Evolutionary conservation across 2,797 vertebrate genomes (phyloP), one percentile per base, ranked within the genome.

Genomic region (Aphelocoma californica): DNA sequence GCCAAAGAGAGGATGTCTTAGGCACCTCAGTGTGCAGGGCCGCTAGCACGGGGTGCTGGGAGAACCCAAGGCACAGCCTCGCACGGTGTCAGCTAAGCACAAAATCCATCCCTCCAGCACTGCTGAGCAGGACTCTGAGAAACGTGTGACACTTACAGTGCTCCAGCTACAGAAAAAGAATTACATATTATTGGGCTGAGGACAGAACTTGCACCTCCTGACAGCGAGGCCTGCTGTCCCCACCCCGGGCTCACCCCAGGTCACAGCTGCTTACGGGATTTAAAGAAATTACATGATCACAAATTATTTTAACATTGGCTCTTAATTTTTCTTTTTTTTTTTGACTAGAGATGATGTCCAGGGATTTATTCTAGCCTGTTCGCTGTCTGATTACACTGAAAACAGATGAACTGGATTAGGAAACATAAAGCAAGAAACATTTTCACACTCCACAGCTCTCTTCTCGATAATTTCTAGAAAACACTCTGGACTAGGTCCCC

Each of bases 21-120:
- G 82, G 95, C 79, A 51, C 64, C 81, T 88, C 82, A 14, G 90
- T 62, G 86, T 70, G 92, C 91, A 89, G 61, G 88, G 60, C 34
- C 0, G 18, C 83, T 48, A 28, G 66, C 25, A 0, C 1, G 7
- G 64, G 70, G 80, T 48, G 61, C 83, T 4, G 77, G 78, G 50
- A 79, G 45, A 93, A 57, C 48, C 61, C 56, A 10, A 64, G 28
- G 75, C 66, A 47, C 53, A 51, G 73, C 44, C 79, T 12, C 0
- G 4, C 13, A 5, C 0, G 0, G 24, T 51, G 13, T 57, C 24
- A 48, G 56, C 72, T 40, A 5, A 71, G 61, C 58, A 67, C 81
- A 42, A 42, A 78, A 77, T 51, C 34, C 81, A 28, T 45, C 64
- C 72, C 38, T 56, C n/a, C 51, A 60, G 73, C 82, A 21, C 4